phyloP scores from a whole-genome alignment of 2,888 invertebrate genomes.

The Epinotia bilunana region DNA sequence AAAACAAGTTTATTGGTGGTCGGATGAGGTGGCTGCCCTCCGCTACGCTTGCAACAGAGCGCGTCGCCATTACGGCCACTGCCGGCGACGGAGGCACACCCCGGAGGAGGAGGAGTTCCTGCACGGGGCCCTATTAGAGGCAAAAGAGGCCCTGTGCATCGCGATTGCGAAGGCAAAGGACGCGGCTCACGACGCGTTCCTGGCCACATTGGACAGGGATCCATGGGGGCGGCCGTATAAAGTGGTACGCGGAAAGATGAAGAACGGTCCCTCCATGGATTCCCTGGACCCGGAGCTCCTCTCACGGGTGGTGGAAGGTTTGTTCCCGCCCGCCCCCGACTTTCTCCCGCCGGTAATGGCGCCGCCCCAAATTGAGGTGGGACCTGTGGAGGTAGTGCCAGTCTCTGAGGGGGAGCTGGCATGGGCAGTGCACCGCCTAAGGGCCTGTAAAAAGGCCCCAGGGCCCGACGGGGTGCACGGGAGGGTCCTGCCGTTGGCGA shows the following conservation, averaged over 20 bases:
- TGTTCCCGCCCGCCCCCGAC: too few relatives aligned
- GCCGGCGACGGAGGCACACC: not conserved
- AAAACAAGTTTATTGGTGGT: not conserved
- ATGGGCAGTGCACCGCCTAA: too few relatives aligned
- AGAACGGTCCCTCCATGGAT: too few relatives aligned
- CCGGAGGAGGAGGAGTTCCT: too few relatives aligned
- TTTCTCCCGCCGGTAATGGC: too few relatives aligned
- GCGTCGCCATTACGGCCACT: not conserved
- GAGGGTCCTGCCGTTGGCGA: not conserved
- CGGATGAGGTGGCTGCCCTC: not conserved
- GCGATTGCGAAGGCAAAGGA: slow-evolving; percentile 2
- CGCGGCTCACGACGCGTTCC: not conserved
- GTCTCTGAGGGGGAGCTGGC: too few relatives aligned
- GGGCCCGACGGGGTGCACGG: not conserved
- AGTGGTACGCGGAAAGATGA: not conserved
- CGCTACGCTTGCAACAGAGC: not conserved
- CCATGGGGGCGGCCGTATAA: too few relatives aligned
- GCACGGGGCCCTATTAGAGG: not conserved
- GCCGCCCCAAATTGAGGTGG: too few relatives aligned
- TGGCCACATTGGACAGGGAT: too few relatives aligned
- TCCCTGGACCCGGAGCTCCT: too few relatives aligned
- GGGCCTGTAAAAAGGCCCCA: not conserved
- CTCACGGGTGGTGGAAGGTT: too few relatives aligned
- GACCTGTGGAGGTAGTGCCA: too few relatives aligned
- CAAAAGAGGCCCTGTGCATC: not conserved